A percentile compares a stretch with the other conserved stretches of the same genome.
Evolutionary conservation across 2,797 vertebrate species (phyloP).

Genomic region (Falco rusticolus): DNA sequence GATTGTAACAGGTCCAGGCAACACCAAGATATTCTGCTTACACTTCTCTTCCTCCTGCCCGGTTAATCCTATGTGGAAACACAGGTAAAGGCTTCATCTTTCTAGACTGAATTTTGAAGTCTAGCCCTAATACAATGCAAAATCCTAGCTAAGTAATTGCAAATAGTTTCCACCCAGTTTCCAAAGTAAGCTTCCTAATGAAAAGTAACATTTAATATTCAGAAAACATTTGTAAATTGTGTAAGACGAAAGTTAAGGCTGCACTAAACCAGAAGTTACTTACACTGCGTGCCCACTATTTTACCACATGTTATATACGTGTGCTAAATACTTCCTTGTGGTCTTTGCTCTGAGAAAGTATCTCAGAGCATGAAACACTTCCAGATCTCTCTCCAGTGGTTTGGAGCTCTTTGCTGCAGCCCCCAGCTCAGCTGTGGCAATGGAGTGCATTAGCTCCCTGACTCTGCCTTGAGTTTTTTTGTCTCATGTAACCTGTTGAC

Average conservation of each 20-base stretch:
- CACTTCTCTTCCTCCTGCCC: background rate
- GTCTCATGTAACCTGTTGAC: background rate
- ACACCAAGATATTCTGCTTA: background rate
- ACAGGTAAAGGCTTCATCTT: background rate
- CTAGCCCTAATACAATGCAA: background rate
- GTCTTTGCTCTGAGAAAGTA: background rate
- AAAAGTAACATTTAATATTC: background rate
- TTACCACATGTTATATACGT: background rate
- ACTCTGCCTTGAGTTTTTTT: background rate
- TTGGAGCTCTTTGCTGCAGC: background rate
- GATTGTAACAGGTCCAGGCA: background rate
- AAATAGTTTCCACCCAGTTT: background rate
- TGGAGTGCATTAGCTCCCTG: background rate
- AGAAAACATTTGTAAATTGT: background rate
- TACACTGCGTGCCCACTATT: fast-evolving
- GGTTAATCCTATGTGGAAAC: background rate
- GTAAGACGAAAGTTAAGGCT: background rate
- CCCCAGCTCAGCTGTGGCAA: background rate
- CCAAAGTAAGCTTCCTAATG: background rate
- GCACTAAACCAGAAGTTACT: background rate
- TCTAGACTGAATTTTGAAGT: background rate
- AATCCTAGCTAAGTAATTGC: background rate
- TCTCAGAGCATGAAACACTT: background rate
- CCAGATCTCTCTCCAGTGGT: background rate
- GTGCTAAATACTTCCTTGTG: background rate